Evolutionary conservation across 1,140 invertebrate genomes (phyloP).

Genomic region (Pygmarrhopalites habei): DNA sequence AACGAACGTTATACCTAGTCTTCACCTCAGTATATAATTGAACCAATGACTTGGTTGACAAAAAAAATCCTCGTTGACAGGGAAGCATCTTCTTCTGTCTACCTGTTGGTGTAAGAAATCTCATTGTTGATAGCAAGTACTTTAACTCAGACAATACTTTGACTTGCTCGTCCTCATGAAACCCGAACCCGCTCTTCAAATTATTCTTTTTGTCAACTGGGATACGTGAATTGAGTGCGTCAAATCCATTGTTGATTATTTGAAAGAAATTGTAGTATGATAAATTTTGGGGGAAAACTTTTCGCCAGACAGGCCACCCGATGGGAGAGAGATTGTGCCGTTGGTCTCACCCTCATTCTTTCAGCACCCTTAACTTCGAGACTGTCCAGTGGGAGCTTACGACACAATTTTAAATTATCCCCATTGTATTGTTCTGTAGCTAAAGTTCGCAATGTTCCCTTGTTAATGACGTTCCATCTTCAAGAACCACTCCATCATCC

Average conservation of each 20-base stretch:
- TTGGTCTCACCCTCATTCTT: conserved; percentile 28
- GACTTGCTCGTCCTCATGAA: conserved; percentile 7
- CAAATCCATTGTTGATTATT: conserved; percentile 31
- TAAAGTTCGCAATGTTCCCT: no score
- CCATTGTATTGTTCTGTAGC: not conserved
- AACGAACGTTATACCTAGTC: conserved; percentile 41
- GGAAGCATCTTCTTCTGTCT: conserved; percentile 11
- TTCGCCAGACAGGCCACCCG: conserved; percentile 8
- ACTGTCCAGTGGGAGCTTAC: conserved; percentile 6
- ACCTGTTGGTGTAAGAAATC: not conserved
- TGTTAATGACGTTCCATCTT: no score
- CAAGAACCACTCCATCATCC: conserved; percentile 25
- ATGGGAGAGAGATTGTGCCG: conserved; percentile 28
- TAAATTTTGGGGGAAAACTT: conserved; percentile 1
- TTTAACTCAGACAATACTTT: conserved; percentile 8
- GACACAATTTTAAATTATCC: conserved; percentile 27
- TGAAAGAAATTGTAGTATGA: conserved; percentile 22
- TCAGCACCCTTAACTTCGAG: conserved; percentile 17
- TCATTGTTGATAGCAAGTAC: conserved; percentile 5
- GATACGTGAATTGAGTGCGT: conserved; percentile 33
- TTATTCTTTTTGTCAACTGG: conserved; percentile 8
- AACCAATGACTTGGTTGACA: conserved; percentile 10
- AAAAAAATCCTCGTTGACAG: conserved; percentile 27
- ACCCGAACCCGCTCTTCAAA: conserved; percentile 18
- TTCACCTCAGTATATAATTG: conserved; percentile 11